Evolutionary conservation across 2,888 invertebrate species (phyloP).

Genomic region (Ormyrus nitidulus): DNA sequence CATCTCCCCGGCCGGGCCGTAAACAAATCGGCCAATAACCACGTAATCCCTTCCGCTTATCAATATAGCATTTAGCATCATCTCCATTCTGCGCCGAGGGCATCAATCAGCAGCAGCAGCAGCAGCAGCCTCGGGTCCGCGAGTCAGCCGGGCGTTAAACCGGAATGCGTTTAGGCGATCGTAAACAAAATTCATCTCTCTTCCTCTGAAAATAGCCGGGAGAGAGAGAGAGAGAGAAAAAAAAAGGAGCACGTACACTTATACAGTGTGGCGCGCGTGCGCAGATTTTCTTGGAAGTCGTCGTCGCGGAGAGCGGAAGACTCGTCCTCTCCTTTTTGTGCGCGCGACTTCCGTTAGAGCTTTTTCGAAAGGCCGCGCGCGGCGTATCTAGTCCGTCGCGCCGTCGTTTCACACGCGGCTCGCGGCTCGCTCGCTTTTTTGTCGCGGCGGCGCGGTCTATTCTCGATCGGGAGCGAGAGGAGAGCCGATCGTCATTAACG

Average conservation of each 20-base stretch:
- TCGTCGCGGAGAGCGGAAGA: background rate
- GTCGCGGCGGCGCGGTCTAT: background rate
- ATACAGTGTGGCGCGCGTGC: no score
- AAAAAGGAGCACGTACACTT: background rate
- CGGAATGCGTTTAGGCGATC: conserved; percentile 27
- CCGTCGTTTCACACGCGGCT: background rate
- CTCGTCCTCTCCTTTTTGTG: background rate
- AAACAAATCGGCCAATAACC: no score
- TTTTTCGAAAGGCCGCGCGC: conserved; percentile 28
- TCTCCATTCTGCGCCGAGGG: no score
- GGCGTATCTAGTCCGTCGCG: background rate
- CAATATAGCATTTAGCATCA: no score
- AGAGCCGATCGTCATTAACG: background rate
- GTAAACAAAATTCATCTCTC: conserved; percentile 40
- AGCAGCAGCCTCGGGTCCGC: no score
- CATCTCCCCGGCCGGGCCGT: no score
- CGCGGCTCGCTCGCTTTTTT: background rate
- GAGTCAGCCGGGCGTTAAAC: no score
- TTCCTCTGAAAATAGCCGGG: conserved; percentile 23
- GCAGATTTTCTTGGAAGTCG: conserved; percentile 19
- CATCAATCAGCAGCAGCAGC: no score
- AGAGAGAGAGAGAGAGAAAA: background rate
- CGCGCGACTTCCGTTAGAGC: background rate
- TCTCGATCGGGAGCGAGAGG: background rate
- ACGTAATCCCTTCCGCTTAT: no score